Evolutionary conservation across 1,140 invertebrate species (phyloP).

Genomic region (Dendrolimus punctatus): DNA sequence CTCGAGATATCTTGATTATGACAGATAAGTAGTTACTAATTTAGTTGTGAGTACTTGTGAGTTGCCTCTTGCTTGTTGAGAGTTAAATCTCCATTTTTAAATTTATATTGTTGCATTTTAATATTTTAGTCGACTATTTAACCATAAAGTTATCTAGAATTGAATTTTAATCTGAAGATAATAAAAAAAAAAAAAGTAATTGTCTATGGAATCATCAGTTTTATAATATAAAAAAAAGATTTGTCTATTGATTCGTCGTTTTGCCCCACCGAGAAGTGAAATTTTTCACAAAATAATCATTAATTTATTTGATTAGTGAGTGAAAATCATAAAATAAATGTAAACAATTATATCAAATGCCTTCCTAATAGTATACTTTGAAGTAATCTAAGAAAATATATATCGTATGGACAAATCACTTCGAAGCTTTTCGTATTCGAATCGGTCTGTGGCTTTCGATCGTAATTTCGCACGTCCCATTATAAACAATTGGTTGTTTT

Average conservation of each 20-base stretch:
- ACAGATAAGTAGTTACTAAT: too few relatives aligned
- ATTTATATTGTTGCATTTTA: too few relatives aligned
- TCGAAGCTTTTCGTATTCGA: constrained; percentile 19
- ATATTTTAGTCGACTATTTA: too few relatives aligned
- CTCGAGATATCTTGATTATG: too few relatives aligned
- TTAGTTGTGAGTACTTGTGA: too few relatives aligned
- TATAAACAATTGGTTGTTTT: constrained; percentile 45
- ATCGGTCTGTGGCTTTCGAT: constrained; percentile 48
- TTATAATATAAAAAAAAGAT: constrained; percentile 51
- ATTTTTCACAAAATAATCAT: constrained; percentile 39
- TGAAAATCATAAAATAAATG: constrained; percentile 29
- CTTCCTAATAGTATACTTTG: constrained; percentile 8
- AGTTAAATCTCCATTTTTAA: too few relatives aligned
- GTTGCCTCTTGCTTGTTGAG: too few relatives aligned
- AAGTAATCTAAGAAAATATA: too few relatives aligned
- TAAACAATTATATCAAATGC: constrained; percentile 16
- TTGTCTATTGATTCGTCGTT: constrained; percentile 68
- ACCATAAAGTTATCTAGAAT: too few relatives aligned
- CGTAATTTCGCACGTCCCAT: constrained; percentile 54
- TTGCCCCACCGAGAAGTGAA: constrained; percentile 62
- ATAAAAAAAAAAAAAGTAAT: constrained; percentile 1
- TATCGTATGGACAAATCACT: neutral
- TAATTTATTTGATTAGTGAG: constrained; percentile 36
- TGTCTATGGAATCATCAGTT: constrained; percentile 32
- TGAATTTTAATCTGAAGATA: too few relatives aligned